phyloP scores from a whole-genome alignment of 2,888 invertebrate species.

The Cheilosia vernalis region DNA sequence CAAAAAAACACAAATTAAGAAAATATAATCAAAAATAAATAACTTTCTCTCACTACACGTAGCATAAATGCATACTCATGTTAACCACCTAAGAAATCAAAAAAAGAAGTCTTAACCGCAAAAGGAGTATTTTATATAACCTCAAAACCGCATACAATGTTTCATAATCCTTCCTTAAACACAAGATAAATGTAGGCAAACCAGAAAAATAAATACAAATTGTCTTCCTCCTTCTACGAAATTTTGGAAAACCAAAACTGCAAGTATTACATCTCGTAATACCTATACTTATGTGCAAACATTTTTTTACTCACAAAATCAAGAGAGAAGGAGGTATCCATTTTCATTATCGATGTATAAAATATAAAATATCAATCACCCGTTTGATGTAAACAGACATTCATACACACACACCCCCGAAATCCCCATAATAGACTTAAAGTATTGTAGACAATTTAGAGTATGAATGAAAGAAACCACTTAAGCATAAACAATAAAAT shows the following conservation, averaged over 20 bases:
- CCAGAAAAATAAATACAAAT: background rate
- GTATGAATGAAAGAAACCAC: constrained; percentile 24
- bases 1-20: constrained; percentile 5
- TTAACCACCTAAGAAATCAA: constrained; percentile 24
- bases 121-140: constrained; percentile 27
- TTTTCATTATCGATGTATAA: constrained; percentile 39
- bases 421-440: constrained; percentile 23
- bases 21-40: constrained; percentile 48
- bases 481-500: constrained; percentile 30
- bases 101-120: background rate
- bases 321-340: constrained; percentile 23
- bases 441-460: constrained; percentile 63
- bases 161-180: constrained; percentile 55
- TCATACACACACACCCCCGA: constrained; percentile 52
- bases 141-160: constrained; percentile 33
- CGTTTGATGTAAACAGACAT: constrained; percentile 31
- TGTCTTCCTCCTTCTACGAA: constrained; percentile 14
- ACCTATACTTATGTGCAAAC: constrained; percentile 37
- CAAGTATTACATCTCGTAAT: constrained; percentile 28
- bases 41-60: constrained; percentile 28
- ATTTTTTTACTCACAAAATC: constrained; percentile 13
- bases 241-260: background rate
- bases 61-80: constrained; percentile 19
- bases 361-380: constrained; percentile 32
- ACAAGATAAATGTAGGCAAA: constrained; percentile 24